Evolutionary conservation across 2,113 vertebrate genomes (phyloP).

Genomic region (Chitala chitala): DNA sequence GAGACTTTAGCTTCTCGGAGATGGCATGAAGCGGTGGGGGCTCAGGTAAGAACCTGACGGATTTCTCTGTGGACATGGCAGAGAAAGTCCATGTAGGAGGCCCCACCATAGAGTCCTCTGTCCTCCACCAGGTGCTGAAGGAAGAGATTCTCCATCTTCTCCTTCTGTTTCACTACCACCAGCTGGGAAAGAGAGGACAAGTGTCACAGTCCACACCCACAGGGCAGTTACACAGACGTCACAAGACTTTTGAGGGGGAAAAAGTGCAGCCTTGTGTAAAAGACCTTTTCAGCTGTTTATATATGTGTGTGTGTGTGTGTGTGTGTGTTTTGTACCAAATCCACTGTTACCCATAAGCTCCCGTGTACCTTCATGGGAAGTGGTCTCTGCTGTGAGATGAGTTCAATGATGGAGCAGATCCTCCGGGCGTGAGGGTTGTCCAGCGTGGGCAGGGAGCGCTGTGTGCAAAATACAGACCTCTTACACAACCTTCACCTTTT

Average conservation of each 20-base stretch:
- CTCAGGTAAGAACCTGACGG: constrained; percentile 86
- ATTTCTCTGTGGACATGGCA: constrained; percentile 86
- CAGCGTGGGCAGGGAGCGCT: constrained; percentile 76
- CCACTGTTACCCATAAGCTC: background rate
- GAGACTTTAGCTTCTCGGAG: background rate
- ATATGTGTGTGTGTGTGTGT: background rate
- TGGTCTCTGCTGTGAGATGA: constrained; percentile 68
- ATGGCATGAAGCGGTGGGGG: background rate
- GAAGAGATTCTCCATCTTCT: constrained; percentile 81
- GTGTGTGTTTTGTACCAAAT: background rate
- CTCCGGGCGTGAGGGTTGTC: constrained; percentile 76
- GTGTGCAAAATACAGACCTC: constrained; percentile 28
- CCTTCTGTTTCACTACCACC: constrained; percentile 78
- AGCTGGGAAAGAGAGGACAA: constrained; percentile 61
- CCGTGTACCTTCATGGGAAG: constrained; percentile 84
- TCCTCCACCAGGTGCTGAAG: constrained; percentile 90
- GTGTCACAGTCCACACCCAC: too few relatives aligned
- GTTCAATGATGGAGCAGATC: constrained; percentile 64
- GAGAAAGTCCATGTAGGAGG: constrained; percentile 90
- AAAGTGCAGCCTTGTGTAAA: too few relatives aligned
- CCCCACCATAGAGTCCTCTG: constrained; percentile 78
- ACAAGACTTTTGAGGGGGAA: too few relatives aligned
- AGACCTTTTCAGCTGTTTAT: too few relatives aligned
- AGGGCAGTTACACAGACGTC: too few relatives aligned
- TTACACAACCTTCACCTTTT: background rate